Base-by-base conservation (phyloP, 2,888 invertebrate species). In the Drosophila differens region DNA sequence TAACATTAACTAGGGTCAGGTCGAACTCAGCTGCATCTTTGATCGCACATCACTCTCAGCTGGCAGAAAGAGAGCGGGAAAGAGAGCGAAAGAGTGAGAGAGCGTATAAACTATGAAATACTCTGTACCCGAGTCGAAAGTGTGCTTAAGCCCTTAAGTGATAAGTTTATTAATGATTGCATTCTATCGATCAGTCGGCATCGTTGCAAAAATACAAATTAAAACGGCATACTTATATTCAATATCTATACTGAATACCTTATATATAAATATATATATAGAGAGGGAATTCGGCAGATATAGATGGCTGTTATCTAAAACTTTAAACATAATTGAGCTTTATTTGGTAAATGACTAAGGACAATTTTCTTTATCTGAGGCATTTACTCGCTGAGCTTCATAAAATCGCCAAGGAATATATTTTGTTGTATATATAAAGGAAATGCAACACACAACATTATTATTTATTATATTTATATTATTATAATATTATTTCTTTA, bases 1-100 rank as follows among this genome's bases (percentile, higher is more conserved):
- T 53, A 51, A 44, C 30, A 65, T 73, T 62, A 51, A 22, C 30
- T 57, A 57, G 74, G 69, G 62, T 74, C 68, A 69, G 69, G 44
- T 57, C 51, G 52, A 68, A 62, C 51, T 63, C 19, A 54, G 60
- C 19, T 37, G 60, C 60, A 51, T 51, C 49, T 35, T 12, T 35
- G 47, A 47, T 33, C 60, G 19, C 37, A n/a, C 32, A 19, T 51
- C 35, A 28, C 51, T 28, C 28, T 28, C 54, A 35, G 16, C 32
- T 47, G 25, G 9, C 25, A 4, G 16, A 9, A 1, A 5, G 10
- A 32, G 12, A 19, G 25, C 16, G 12, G 5, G 3, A 2, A 19
- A 7, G 30, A 4, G 12, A 14, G n/a, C 4, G 12, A 32, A 6
- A 22, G 22, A 47, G 4, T 12, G 3, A 22, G 44, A 30, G 52